phyloP scores from a whole-genome alignment of 2,888 invertebrate species.

The Cremastinae sp. region DNA sequence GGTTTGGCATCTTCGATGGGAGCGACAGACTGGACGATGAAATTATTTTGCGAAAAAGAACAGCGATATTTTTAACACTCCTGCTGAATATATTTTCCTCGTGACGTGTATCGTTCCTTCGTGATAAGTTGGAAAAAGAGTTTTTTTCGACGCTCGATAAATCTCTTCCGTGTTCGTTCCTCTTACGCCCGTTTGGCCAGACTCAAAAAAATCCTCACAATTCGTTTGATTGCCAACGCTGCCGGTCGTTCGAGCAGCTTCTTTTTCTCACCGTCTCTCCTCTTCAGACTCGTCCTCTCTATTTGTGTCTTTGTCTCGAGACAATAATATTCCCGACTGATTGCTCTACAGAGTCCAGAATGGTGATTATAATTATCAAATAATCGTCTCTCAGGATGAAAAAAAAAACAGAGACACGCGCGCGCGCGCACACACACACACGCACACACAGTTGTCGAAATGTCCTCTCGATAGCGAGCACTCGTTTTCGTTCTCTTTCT shows the following conservation, averaged over 20 bases:
- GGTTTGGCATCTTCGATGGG: slow-evolving; percentile 64
- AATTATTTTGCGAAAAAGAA: slow-evolving; percentile 20
- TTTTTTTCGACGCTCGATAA: slow-evolving; percentile 22
- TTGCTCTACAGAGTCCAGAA: slow-evolving; percentile 28
- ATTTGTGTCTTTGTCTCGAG: slow-evolving; percentile 7
- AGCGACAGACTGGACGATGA: slow-evolving; percentile 48
- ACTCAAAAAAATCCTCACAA: slow-evolving; percentile 26
- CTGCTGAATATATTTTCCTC: slow-evolving; percentile 38
- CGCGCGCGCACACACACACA: slow-evolving; percentile 20
- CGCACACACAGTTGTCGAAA: slow-evolving; percentile 2
- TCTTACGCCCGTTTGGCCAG: slow-evolving; percentile 21
- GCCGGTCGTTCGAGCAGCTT: slow-evolving; percentile 30
- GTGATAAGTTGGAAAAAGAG: slow-evolving; percentile 21
- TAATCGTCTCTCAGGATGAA: slow-evolving; percentile 28
- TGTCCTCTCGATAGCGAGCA: slow-evolving; percentile 6
- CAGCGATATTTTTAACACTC: slow-evolving; percentile 35
- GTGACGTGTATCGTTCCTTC: slow-evolving; percentile 49
- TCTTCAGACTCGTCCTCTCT: neutral
- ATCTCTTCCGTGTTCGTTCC: slow-evolving; percentile 27
- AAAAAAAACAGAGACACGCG: slow-evolving; percentile 23
- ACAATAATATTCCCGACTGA: slow-evolving; percentile 22
- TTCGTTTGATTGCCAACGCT: slow-evolving; percentile 39
- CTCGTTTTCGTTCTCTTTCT: slow-evolving; percentile 17
- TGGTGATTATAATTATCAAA: slow-evolving; percentile 40
- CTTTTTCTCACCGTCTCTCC: neutral